Percentiles rank a stretch among this genome's conserved stretches.
Evolutionary conservation across 92 coral and sea anemone genomes (phyloP).

Genomic region (Desmophyllum pertusum): DNA sequence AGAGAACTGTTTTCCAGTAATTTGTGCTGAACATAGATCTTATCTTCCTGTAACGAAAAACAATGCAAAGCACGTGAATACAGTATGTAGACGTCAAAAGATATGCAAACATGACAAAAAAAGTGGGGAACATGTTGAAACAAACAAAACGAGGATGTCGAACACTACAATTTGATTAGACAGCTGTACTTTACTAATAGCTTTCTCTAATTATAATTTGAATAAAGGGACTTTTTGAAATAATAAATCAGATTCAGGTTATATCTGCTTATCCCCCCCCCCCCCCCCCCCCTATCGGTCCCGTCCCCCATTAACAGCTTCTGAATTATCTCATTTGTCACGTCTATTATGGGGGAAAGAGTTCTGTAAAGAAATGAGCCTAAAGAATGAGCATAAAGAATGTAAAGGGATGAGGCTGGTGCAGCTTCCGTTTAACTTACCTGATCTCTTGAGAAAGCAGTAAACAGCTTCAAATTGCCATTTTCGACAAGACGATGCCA

Average conservation of each 20-base stretch:
- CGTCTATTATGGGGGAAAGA: not conserved
- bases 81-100: not conserved
- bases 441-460: constrained; percentile 99
- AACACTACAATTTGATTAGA: not conserved
- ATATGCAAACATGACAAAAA: too few relatives aligned
- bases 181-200: not conserved
- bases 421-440: constrained; percentile 56
- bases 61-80: not conserved
- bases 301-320: not conserved
- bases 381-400: too few relatives aligned
- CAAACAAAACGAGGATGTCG: too few relatives aligned
- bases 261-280: too few relatives aligned
- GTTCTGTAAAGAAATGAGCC: not conserved
- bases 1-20: constrained; percentile 73
- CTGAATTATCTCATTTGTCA: not conserved
- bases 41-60: constrained; percentile 75
- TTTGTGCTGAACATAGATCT: constrained; percentile 89
- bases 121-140: too few relatives aligned
- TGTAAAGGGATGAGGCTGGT: too few relatives aligned
- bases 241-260: not conserved
- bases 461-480: constrained; percentile 65
- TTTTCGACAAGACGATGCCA: constrained; percentile 68
- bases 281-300: too few relatives aligned
- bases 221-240: not conserved
- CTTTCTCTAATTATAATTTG: not conserved